These are phyloP conservation scores for Condylostylus longicornis DNA, from an alignment of 1,140 invertebrate species.

Conservation along the genomic window DNA sequence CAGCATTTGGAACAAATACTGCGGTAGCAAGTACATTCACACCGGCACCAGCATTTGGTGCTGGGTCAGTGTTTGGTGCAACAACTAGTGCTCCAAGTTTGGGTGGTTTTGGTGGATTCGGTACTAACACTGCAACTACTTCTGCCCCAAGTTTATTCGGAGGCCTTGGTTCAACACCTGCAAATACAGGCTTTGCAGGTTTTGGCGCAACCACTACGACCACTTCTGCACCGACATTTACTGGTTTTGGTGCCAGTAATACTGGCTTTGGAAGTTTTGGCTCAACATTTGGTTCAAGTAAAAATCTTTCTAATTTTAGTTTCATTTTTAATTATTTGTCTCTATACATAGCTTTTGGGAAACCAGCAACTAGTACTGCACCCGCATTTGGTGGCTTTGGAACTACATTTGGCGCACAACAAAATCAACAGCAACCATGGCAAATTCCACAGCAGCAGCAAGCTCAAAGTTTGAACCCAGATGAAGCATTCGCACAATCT, in stretches of 20 bases:
- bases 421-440: conserved; percentile 29
- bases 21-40: no score
- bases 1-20: conserved; percentile 16
- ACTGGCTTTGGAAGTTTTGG: conserved; percentile 18
- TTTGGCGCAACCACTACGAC: conserved; percentile 37
- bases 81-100: conserved; percentile 16
- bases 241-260: conserved; percentile 36
- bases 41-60: conserved; percentile 20
- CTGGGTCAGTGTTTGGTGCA: conserved; percentile 24
- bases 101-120: conserved; percentile 24
- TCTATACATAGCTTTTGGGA: conserved; percentile 19
- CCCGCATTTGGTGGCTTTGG: conserved; percentile 38
- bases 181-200: conserved; percentile 36
- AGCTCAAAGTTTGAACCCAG: conserved; percentile 41
- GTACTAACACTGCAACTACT: conserved; percentile 11
- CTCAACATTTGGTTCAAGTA: conserved; percentile 22
- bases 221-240: conserved; percentile 31
- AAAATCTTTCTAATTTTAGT: conserved; percentile 1
- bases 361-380: conserved; percentile 24
- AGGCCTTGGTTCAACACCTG: conserved; percentile 22
- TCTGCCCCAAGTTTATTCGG: conserved; percentile 30
- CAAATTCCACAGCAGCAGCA: conserved; percentile 42
- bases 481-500: conserved; percentile 57
- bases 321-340: conserved; percentile 1
- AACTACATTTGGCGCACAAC: conserved; percentile 30